Conservation (phyloP, 2,888 invertebrate genomes). For the Merodon equestris region DNA sequence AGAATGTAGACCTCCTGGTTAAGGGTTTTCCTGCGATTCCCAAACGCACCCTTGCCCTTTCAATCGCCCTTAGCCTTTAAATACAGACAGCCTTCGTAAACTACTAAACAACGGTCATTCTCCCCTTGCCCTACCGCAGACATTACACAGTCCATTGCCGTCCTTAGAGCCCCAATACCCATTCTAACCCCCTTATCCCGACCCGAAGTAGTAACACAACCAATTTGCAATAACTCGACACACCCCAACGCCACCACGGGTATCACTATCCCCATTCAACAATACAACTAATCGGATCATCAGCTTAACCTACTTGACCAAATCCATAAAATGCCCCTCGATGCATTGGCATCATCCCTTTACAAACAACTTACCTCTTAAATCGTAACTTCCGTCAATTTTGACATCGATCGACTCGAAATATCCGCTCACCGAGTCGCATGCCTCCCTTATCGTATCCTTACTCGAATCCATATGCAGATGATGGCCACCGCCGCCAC, state of each 20-base stretch:
- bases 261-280: slow-evolving; percentile 4
- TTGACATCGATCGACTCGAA: slow-evolving; percentile 77
- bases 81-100: too few relatives aligned
- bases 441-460: slow-evolving; percentile 71
- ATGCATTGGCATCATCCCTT: slow-evolving; percentile 1
- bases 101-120: too few relatives aligned
- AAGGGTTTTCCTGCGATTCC: too few relatives aligned
- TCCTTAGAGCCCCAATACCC: slow-evolving; percentile 32
- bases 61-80: too few relatives aligned
- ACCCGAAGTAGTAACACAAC: neutral
- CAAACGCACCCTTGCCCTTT: too few relatives aligned
- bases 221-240: slow-evolving; percentile 34
- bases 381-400: slow-evolving; percentile 74
- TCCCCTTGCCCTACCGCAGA: too few relatives aligned
- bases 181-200: slow-evolving; percentile 65
- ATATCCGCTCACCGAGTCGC: slow-evolving; percentile 75
- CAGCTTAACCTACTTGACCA: slow-evolving; percentile 25
- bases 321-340: neutral
- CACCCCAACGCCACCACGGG: slow-evolving; percentile 3
- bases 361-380: slow-evolving; percentile 77
- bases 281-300: slow-evolving; percentile 32
- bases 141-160: too few relatives aligned
- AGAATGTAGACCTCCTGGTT: too few relatives aligned
- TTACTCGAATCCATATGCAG: slow-evolving; percentile 56
- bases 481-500: slow-evolving; percentile 38